These are phyloP conservation scores for Dendronephthya gigantea DNA, from an alignment of 64 coral and sea anemone genomes.

Conservation along the genomic window DNA sequence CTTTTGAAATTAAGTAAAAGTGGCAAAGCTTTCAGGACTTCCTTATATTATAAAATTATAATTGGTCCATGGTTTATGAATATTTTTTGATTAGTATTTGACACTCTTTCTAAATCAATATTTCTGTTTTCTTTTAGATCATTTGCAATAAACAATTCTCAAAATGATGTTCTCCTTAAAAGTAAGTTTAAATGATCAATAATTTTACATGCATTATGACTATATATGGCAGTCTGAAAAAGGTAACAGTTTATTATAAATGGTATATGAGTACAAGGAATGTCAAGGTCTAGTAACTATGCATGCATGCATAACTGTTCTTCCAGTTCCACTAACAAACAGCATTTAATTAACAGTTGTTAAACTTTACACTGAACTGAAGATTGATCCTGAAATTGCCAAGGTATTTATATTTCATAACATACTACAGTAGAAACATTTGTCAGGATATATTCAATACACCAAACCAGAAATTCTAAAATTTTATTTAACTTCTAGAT, in stretches of 20 bases:
- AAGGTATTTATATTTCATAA: conserved; percentile 32
- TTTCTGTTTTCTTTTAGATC: not conserved
- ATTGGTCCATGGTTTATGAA: not conserved
- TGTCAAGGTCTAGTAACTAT: too few relatives aligned
- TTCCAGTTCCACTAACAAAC: not conserved
- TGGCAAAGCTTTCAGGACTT: too few relatives aligned
- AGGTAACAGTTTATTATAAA: too few relatives aligned
- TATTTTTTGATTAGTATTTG: too few relatives aligned
- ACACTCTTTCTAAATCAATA: too few relatives aligned
- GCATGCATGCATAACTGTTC: not conserved
- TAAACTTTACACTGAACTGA: conserved; percentile 62
- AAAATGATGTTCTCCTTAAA: conserved; percentile 89
- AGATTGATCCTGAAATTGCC: conserved; percentile 79
- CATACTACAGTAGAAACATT: not conserved
- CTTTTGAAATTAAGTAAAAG: too few relatives aligned
- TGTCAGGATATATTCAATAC: too few relatives aligned
- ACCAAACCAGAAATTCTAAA: too few relatives aligned
- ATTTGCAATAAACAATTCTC: conserved; percentile 67
- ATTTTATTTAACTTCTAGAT: not conserved
- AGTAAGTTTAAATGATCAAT: conserved; percentile 25
- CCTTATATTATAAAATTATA: too few relatives aligned
- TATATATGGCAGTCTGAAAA: too few relatives aligned
- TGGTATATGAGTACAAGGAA: too few relatives aligned
- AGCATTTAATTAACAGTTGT: conserved; percentile 41
- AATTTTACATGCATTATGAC: too few relatives aligned